phyloP scores from a whole-genome alignment of 2,113 vertebrate species.

The Rhodinocichla rosea region DNA sequence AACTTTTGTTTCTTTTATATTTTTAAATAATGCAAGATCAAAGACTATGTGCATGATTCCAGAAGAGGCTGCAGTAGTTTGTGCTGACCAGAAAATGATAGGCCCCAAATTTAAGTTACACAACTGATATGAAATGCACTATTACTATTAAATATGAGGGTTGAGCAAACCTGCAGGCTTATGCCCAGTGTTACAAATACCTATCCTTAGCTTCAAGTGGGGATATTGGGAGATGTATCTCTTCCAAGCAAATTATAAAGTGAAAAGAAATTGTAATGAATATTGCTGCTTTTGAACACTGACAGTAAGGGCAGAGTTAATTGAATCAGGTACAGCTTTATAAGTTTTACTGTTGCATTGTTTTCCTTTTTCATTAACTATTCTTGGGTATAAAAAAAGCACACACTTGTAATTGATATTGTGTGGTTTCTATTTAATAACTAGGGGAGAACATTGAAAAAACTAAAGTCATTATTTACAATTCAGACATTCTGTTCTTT shows the following conservation, averaged over 20 bases:
- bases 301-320: not conserved
- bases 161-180: not conserved
- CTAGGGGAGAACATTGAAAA: rapidly evolving
- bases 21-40: not conserved
- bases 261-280: not conserved
- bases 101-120: not conserved
- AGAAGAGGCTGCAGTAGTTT: not conserved
- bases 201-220: not conserved
- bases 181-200: not conserved
- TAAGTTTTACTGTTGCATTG: not conserved
- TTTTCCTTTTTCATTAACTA: not conserved
- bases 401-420: not conserved
- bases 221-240: not conserved
- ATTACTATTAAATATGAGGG: not conserved
- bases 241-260: not conserved
- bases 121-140: not conserved
- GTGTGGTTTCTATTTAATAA: not conserved
- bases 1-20: not conserved
- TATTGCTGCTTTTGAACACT: not conserved
- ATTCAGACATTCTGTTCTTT: not conserved
- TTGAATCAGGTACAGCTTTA: not conserved
- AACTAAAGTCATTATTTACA: too few relatives aligned
- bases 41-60: not conserved
- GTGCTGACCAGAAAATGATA: not conserved
- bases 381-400: not conserved